phyloP scores from a whole-genome alignment of 2,888 invertebrate genomes.

The Drosophila vallismaia region DNA sequence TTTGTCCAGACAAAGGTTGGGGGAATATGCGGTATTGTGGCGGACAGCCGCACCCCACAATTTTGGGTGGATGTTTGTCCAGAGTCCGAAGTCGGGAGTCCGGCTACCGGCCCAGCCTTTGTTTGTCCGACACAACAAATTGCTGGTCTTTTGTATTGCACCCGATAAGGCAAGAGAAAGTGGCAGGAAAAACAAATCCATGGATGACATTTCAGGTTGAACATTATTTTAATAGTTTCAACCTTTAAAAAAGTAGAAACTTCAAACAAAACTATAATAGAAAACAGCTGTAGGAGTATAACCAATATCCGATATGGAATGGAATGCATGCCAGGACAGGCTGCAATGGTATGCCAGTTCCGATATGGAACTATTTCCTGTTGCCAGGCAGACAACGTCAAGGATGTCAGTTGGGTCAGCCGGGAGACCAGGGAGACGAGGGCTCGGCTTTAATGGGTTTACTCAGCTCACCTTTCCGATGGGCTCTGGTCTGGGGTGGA shows the following conservation, averaged over 20 bases:
- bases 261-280: neutral
- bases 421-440: neutral
- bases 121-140: conserved; percentile 28
- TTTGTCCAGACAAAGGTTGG: conserved; percentile 8
- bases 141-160: conserved; percentile 15
- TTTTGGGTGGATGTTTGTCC: conserved; percentile 7
- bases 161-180: conserved; percentile 8
- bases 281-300: conserved; percentile 52
- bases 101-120: conserved; percentile 20
- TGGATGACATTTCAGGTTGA: too few species aligned
- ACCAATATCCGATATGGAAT: conserved; percentile 36
- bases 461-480: conserved; percentile 36
- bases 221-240: too few species aligned
- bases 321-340: conserved; percentile 14
- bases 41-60: conserved; percentile 34
- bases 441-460: conserved; percentile 34
- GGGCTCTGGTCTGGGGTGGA: conserved; percentile 18
- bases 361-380: conserved; percentile 28
- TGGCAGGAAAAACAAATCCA: conserved; percentile 1
- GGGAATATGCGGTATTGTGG: neutral
- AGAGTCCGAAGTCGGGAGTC: neutral
- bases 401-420: conserved; percentile 20
- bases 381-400: conserved; percentile 42
- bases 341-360: conserved; percentile 13
- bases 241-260: neutral